phyloP scores from a whole-genome alignment of 2,113 vertebrate species.

The Entomyzon cyanotis region DNA sequence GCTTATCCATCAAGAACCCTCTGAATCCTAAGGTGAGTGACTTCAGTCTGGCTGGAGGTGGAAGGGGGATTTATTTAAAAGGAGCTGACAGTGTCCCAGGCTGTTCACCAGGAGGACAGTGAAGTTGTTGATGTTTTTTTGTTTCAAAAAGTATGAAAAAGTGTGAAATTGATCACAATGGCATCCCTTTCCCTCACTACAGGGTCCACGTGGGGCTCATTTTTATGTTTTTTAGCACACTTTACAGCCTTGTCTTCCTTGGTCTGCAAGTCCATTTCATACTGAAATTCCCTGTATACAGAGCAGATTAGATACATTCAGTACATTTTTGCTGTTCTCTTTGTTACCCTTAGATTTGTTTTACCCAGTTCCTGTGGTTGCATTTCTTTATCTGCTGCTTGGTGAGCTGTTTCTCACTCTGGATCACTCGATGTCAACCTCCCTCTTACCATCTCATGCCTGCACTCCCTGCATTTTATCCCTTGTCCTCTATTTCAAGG shows the following conservation, averaged over 20 bases:
- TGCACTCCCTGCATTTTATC: accelerated
- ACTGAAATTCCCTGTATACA: not conserved
- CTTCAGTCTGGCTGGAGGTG: not conserved
- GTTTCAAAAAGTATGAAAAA: not conserved
- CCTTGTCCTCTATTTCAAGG: not conserved
- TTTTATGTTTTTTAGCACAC: not conserved
- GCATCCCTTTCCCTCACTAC: not conserved
- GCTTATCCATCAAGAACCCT: not conserved
- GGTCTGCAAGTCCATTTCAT: not conserved
- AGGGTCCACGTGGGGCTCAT: not conserved
- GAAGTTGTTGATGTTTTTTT: not conserved
- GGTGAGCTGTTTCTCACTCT: not conserved
- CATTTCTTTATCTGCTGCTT: not conserved
- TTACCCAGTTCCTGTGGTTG: accelerated
- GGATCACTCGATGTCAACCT: not conserved
- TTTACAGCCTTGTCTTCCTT: not conserved
- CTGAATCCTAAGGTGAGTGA: not conserved
- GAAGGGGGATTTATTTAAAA: not conserved
- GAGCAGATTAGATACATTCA: not conserved
- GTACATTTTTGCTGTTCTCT: not conserved
- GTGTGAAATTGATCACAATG: not conserved
- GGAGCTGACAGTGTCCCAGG: not conserved
- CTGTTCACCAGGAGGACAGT: not conserved
- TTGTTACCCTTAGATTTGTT: not conserved
- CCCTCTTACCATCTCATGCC: not conserved